These are phyloP conservation scores for Uropsilus gracilis DNA, from an alignment of 2,113 vertebrate species.

Conservation along the genomic window DNA sequence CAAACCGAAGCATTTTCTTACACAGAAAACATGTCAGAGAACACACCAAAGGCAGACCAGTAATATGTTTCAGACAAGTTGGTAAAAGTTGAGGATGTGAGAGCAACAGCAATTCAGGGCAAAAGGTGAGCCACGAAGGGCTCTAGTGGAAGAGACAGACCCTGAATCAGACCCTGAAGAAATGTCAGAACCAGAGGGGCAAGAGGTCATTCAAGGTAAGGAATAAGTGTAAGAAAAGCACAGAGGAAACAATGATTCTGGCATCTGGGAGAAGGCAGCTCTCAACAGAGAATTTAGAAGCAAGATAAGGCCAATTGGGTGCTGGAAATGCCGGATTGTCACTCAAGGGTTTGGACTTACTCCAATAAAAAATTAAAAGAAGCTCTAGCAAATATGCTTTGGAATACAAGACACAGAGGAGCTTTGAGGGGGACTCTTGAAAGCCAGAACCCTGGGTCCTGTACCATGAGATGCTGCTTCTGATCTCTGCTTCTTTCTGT, in stretches of 20 bases:
- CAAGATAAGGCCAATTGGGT: conserved; percentile 68
- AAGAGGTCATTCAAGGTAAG: conserved; percentile 66
- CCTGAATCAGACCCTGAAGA: conserved; percentile 50
- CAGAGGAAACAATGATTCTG: conserved; percentile 12
- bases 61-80: conserved; percentile 4
- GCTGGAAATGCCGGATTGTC: conserved; percentile 27
- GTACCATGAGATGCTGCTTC: background rate
- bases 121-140: conserved; percentile 41
- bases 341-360: background rate
- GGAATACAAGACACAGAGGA: background rate
- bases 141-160: conserved; percentile 32
- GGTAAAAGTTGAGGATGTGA: conserved; percentile 1
- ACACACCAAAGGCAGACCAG: conserved; percentile 31
- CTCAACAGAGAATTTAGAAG: conserved; percentile 44
- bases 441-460: background rate
- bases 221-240: conserved; percentile 49
- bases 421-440: background rate
- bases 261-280: conserved; percentile 8
- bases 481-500: conserved; percentile 19
- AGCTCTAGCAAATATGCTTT: background rate
- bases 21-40: conserved; percentile 1
- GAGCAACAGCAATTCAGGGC: background rate
- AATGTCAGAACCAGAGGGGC: conserved; percentile 39
- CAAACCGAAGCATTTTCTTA: background rate
- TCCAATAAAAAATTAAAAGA: conserved; percentile 47